These are phyloP conservation scores for Drosophila sp. DNA, from an alignment of 1,140 invertebrate species.

Conservation along the genomic window DNA sequence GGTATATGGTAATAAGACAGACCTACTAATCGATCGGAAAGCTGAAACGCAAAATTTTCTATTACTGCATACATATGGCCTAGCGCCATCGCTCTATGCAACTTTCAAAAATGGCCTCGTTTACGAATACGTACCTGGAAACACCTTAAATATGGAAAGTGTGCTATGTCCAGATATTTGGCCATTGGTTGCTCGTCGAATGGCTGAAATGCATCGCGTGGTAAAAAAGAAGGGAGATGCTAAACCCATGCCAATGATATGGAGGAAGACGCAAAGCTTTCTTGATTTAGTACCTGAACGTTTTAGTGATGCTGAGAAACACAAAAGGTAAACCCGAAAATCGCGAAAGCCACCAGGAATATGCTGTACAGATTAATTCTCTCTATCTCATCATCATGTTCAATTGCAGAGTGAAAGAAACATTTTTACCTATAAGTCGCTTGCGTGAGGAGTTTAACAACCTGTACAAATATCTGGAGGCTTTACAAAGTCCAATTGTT, in stretches of 20 bases:
- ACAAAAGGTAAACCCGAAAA: constrained; percentile 84
- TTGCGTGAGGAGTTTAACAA: constrained; percentile 88
- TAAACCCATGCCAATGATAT: constrained; percentile 86
- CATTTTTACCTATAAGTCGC: constrained; percentile 87
- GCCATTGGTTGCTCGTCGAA: constrained; percentile 88
- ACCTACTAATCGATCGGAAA: constrained; percentile 95
- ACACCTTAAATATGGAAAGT: constrained; percentile 88
- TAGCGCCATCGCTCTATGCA: constrained; percentile 94
- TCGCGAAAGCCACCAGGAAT: not conserved
- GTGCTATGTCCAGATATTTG: constrained; percentile 89
- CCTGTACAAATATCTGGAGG: constrained; percentile 87
- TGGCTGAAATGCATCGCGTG: constrained; percentile 92
- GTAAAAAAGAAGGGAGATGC: constrained; percentile 47
- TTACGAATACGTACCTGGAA: constrained; percentile 95
- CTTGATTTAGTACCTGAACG: constrained; percentile 88
- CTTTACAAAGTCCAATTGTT: constrained; percentile 91
- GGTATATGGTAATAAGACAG: constrained; percentile 97
- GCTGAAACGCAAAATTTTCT: constrained; percentile 90
- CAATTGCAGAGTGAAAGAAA: constrained; percentile 86
- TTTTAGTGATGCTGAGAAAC: constrained; percentile 86
- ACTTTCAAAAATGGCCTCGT: constrained; percentile 97
- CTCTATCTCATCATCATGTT: constrained; percentile 2
- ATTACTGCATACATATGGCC: constrained; percentile 88
- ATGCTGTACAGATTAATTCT: not conserved
- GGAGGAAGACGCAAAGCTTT: constrained; percentile 90